Evolutionary conservation across 2,113 vertebrate genomes (phyloP), one percentile per base, ranked within the genome.

Genomic region (Lepisosteus osseus): DNA sequence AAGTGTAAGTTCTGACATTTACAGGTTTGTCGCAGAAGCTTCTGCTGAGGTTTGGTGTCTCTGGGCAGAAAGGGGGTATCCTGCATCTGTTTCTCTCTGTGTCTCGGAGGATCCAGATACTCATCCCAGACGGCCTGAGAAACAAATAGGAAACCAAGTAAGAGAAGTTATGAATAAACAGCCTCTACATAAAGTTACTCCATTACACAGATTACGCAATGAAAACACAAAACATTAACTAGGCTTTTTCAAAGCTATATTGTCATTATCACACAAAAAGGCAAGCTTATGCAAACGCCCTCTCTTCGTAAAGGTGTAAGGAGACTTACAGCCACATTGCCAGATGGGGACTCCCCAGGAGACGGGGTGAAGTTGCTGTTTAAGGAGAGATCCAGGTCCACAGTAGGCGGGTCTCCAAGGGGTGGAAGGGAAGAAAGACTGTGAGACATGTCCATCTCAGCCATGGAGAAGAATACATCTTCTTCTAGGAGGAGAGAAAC

Each of bases 381-480:
- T 74, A 98, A 85, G 65, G 97, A 98, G 68, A 98, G 86, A 78
- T 99, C 97, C 76, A 99, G 90, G 87, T 98, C 97, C 81, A 97
- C 92, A 3, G 95, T 93, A 69, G 96, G 95, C 54, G 97, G 97
- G 67, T 99, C 97, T 67, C 97, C 97, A 61, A 99, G 93, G 56
- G 97, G 97, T 62, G 97, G 97, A 62, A 99, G 95, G 15, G 96
- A 98, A 1, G 97, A 96, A 67, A 98, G 89, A 75, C 97, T 99
- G 77, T 98, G 96, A 57, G 97, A 98, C 95, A 98, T 98, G 78
- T 98, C 97, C 97, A 99, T 98, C 80, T 99, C 97, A 56, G 97
- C 97, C 97, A 99, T 99, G 59, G 97, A 98, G 86, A 99, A 99
- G 90, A 99, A 99, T 69, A 99, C 96, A 81, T 99, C 97, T 87